Evolutionary conservation across 2,113 vertebrate species (phyloP), one percentile per base, ranked within the genome.

Genomic region (Chamaea fasciata): DNA sequence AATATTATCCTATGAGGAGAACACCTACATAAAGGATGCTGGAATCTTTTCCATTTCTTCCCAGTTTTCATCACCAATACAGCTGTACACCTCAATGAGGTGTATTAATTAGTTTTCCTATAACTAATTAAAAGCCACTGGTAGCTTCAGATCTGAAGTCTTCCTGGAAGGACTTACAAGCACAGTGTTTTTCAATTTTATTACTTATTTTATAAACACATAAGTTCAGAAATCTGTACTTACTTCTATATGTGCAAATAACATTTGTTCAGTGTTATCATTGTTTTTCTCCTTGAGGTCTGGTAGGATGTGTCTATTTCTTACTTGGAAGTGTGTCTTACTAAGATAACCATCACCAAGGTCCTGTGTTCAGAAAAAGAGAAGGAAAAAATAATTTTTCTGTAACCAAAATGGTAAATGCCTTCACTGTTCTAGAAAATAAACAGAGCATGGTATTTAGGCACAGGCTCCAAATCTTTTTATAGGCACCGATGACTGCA

Each of bases 281-380:
- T 2, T 60, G 31, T 27, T 75, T 60, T 83, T 84, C 42, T 83
- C 83, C 65, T 92, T 50, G 22, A 70, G 70, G 60, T 82, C 82
- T 93, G 86, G 47, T 52, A 55, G 9, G 22, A 62, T 13, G 46
- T 75, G 83, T 86, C 64, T 83, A 5, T 60, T 95, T 94, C 90
- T 97, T 53, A 96, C 56, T 87, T 96, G 96, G 83, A 98, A 97
- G 52, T 96, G 81, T 56, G 73, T 98, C 97, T 98, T 98, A 95
- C 93, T 97, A 91, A 98, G 97, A 92, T 98, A 98, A 85, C 97
- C 97, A 95, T 98, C 98, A 92, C 84, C 79, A 92, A 74, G 88
- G 73, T 98, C 98, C 98, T 98, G 95, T 35, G 28, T 93, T 93
- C 50, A 96, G 57, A 94, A 86, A 94, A 69, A 49, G 76, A 86